phyloP scores from a whole-genome alignment of 2,888 invertebrate species.

The Ecliptopera silaceata region DNA sequence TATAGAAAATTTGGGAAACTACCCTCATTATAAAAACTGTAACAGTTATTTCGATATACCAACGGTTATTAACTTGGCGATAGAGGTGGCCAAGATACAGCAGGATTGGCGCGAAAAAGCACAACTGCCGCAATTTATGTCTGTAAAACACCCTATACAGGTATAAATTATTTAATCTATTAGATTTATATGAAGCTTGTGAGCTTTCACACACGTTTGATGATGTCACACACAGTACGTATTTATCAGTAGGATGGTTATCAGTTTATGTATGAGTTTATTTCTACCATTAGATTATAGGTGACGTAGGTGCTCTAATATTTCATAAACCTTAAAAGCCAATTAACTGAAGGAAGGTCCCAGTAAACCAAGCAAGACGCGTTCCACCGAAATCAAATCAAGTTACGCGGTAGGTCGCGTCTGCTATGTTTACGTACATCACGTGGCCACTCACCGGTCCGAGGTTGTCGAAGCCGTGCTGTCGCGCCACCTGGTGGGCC shows the following conservation, averaged over 20 bases:
- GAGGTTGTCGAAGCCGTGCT: conserved; percentile 96
- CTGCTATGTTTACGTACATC: conserved; percentile 73
- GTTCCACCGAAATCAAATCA: conserved; percentile 1
- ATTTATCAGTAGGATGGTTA: no score
- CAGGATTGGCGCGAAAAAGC: neutral
- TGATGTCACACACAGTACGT: neutral
- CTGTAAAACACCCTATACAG: no score
- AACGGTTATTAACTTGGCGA: no score
- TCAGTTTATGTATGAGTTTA: no score
- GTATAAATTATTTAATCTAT: no score
- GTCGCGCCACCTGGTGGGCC: conserved; percentile 91
- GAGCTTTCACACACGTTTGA: neutral
- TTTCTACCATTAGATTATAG: no score
- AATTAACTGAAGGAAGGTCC: conserved; percentile 28
- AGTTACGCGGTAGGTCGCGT: neutral
- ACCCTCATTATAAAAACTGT: no score
- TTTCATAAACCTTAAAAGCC: conserved; percentile 11
- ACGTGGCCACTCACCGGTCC: conserved; percentile 93
- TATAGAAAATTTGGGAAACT: no score
- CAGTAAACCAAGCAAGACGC: conserved; percentile 13
- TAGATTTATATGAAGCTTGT: neutral
- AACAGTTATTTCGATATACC: no score
- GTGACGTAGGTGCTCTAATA: neutral
- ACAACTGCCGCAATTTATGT: neutral
- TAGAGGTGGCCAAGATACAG: neutral